These are phyloP conservation scores for Margarornis squamiger DNA, from an alignment of 2,797 vertebrate genomes.

Conservation along the genomic window DNA sequence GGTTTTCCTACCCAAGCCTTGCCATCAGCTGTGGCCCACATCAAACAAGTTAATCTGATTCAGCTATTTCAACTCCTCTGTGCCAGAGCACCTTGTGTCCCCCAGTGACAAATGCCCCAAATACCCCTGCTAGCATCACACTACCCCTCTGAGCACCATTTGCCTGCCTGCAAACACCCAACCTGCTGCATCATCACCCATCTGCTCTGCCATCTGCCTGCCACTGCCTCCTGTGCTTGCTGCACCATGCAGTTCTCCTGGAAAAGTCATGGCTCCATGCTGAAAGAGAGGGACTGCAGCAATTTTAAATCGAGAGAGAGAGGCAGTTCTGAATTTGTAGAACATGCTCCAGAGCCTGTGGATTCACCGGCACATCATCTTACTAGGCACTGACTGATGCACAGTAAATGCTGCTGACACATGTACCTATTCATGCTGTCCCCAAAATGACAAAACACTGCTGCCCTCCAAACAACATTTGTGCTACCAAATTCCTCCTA, in stretches of 20 bases:
- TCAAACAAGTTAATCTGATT: not conserved
- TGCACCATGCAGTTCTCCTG: not conserved
- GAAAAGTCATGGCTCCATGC: rapidly evolving
- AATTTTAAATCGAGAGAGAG: not conserved
- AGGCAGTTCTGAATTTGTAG: not conserved
- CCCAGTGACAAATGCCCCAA: not conserved
- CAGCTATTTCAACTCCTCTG: not conserved
- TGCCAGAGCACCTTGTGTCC: not conserved
- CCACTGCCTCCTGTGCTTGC: not conserved
- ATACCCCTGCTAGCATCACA: rapidly evolving
- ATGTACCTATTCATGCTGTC: not conserved
- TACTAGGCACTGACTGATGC: not conserved
- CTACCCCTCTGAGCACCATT: not conserved
- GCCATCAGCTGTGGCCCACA: not conserved
- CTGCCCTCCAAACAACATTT: not conserved
- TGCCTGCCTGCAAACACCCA: not conserved
- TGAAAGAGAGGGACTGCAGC: not conserved
- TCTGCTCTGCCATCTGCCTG: not conserved
- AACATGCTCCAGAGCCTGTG: rapidly evolving
- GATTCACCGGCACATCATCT: not conserved
- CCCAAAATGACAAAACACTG: not conserved
- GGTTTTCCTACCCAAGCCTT: not conserved
- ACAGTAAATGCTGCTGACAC: not conserved
- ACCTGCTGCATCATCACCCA: not conserved
- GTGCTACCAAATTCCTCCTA: not conserved